Conservation (phyloP, 2,113 vertebrate genomes). For the Genyomyrus donnyi region DNA sequence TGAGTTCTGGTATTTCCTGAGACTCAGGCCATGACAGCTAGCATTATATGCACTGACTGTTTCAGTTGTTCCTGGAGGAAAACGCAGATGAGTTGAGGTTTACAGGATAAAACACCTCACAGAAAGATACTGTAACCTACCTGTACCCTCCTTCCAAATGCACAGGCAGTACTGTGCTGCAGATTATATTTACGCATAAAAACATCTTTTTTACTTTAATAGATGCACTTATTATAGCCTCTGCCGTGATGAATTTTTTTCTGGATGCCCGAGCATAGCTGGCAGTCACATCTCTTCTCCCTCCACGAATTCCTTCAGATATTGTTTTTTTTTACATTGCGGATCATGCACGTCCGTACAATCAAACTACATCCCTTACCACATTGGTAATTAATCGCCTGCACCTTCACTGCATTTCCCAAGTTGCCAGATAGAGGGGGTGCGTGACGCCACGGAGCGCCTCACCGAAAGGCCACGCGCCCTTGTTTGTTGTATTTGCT, state of each 20-base stretch:
- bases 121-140: neutral
- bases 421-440: neutral
- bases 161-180: neutral
- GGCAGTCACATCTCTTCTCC: neutral
- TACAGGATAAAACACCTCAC: neutral
- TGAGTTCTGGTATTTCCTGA: neutral
- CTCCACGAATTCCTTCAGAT: neutral
- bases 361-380: neutral
- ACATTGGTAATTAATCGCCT: neutral
- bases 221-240: neutral
- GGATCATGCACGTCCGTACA: neutral
- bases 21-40: neutral
- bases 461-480: neutral
- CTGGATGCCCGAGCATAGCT: neutral
- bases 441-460: neutral
- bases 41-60: neutral
- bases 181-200: neutral
- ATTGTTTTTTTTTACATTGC: neutral
- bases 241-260: neutral
- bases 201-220: neutral
- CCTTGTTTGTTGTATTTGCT: conserved; percentile 15
- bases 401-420: neutral
- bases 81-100: neutral
- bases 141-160: neutral
- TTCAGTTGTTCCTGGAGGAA: neutral